Percentiles rank a stretch among this genome's conserved stretches.
phyloP scores from a whole-genome alignment of 2,797 vertebrate species.

The Gallinago nigripennis region DNA sequence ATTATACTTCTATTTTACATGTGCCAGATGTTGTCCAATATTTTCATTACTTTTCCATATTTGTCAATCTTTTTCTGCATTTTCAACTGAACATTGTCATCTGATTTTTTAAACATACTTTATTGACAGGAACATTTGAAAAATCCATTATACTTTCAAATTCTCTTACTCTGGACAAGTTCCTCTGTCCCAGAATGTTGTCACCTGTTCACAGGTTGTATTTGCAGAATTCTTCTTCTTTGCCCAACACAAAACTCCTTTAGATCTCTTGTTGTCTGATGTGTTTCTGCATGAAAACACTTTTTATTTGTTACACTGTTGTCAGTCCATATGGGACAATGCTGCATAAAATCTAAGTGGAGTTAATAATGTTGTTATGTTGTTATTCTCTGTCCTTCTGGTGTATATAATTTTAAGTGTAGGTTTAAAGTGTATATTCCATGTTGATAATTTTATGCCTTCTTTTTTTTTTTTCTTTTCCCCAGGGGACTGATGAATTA shows the following conservation, averaged over 20 bases:
- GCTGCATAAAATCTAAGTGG: not conserved
- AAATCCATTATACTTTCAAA: not conserved
- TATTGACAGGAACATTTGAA: not conserved
- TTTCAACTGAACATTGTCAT: not conserved
- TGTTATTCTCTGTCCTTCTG: not conserved
- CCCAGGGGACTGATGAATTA: not conserved
- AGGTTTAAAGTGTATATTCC: not conserved
- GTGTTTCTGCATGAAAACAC: not conserved
- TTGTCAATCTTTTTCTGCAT: not conserved
- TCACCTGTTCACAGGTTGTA: not conserved
- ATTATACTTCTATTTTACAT: not conserved
- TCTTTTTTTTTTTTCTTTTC: not conserved
- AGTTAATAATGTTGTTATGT: not conserved
- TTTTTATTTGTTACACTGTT: not conserved
- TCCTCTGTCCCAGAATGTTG: not conserved
- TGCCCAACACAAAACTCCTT: not conserved
- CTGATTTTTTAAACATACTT: not conserved
- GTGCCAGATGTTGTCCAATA: not conserved
- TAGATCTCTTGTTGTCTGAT: not conserved
- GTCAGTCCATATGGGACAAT: not conserved
- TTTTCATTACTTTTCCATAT: not conserved
- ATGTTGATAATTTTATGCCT: not conserved
- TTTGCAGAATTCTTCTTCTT: not conserved
- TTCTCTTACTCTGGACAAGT: not conserved
- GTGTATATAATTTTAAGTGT: not conserved